phyloP scores from a whole-genome alignment of 2,888 invertebrate genomes.

The Yponomeuta evonymella region DNA sequence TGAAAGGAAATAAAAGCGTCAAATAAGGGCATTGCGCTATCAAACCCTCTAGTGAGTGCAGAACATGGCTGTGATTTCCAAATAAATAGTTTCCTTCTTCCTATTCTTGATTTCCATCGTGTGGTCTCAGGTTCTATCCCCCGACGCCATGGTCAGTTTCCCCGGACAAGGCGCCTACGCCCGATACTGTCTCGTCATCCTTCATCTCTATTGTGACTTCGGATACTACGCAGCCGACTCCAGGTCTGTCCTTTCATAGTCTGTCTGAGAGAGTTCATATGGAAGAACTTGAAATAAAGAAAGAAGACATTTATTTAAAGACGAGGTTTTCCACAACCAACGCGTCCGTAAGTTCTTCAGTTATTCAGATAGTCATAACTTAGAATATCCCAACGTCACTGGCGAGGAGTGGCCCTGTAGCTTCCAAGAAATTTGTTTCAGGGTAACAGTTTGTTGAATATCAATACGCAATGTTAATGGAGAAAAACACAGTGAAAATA shows the following conservation, averaged over 20 bases:
- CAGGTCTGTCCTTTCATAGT: conserved; percentile 37
- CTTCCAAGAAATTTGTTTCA: not conserved
- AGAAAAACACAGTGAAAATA: too few relatives aligned
- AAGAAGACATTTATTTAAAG: too few relatives aligned
- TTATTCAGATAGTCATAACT: not conserved
- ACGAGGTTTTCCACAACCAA: not conserved
- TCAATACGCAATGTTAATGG: not conserved
- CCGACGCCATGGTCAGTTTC: conserved; percentile 24
- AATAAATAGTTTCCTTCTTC: too few relatives aligned
- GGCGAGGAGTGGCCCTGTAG: not conserved
- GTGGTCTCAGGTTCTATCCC: conserved; percentile 29
- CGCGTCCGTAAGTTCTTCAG: not conserved
- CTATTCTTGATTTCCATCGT: not conserved
- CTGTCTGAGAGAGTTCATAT: too few relatives aligned
- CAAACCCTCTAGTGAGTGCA: not conserved
- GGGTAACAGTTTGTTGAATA: not conserved
- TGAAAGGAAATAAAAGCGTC: not conserved
- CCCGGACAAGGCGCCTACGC: conserved; percentile 26
- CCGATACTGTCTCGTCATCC: conserved; percentile 51
- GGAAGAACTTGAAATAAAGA: too few relatives aligned
- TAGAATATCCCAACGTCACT: not conserved
- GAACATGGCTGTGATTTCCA: not conserved
- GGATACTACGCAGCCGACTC: conserved; percentile 55
- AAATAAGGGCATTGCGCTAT: not conserved
- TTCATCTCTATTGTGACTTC: conserved; percentile 59